A percentile compares a stretch with the other conserved stretches of the same genome.
phyloP scores from a whole-genome alignment of 64 coral and sea anemone species.

The Anthopleura sola region DNA sequence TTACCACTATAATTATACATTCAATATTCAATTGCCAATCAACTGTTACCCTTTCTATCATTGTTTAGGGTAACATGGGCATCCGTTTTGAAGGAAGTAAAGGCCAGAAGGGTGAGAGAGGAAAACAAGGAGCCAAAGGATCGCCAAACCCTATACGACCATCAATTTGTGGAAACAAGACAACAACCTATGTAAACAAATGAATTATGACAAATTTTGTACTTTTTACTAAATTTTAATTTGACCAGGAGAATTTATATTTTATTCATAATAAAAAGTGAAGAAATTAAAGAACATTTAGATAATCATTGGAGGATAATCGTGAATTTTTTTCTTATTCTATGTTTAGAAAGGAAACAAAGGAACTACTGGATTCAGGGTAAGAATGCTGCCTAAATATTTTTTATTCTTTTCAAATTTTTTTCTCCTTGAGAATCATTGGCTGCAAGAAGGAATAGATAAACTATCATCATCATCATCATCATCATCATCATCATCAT shows the following conservation, averaged over 20 bases:
- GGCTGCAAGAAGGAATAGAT: too few species aligned
- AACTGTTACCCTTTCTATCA: neutral
- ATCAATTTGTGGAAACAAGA: constrained; percentile 8
- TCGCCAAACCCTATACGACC: neutral
- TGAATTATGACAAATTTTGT: too few species aligned
- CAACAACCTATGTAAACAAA: neutral
- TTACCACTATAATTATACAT: too few species aligned
- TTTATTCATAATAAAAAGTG: too few species aligned
- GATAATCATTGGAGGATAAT: neutral
- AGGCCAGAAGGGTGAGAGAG: constrained; percentile 23
- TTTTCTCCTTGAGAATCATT: neutral
- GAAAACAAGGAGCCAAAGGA: constrained; percentile 18
- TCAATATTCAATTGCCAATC: too few species aligned
- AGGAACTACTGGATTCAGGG: constrained; percentile 11
- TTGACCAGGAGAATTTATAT: too few species aligned
- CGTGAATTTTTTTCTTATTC: neutral
- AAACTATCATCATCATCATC: too few species aligned
- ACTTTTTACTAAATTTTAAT: too few species aligned
- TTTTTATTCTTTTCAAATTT: neutral
- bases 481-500: too few species aligned
- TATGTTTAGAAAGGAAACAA: constrained; percentile 2
- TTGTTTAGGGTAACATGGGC: constrained; percentile 33
- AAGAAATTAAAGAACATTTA: too few species aligned
- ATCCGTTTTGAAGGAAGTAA: neutral
- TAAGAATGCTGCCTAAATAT: neutral